Base-by-base conservation (phyloP, 2,797 vertebrate species). In the Anabas testudineus region DNA sequence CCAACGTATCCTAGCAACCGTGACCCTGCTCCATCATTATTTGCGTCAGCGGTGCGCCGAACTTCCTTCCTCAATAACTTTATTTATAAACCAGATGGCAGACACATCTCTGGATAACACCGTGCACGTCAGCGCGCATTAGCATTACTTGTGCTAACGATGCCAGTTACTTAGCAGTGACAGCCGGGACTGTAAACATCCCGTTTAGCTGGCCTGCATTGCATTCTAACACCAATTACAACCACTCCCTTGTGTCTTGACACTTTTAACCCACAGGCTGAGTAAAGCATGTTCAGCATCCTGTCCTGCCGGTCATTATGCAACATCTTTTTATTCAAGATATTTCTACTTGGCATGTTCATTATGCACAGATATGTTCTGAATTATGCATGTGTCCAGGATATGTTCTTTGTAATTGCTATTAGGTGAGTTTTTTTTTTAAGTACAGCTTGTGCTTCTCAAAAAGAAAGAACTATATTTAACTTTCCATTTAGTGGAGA, bases 1-100 rank as follows among this genome's bases (percentile, higher is more conserved):
- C 86, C 85, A 74, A 76, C 12, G 88, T 93, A 65, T 89, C 91
- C 89, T 89, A 88, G 92, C 92, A 92, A 92, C 92, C 81, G 10
- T 61, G 70, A 88, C 82, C 82, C 86, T 69, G 51, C 80, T 85
- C 81, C 74, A 71, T 88, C 85, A 76, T 85, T 75, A 76, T 82
- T 79, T 87, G 86, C 84, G 88, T 92, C 88, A 87, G 78, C 63
- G 15, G 59, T 56, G 57, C 59, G 14, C 68, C 71, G 56, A 90
- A 90, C 90, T 88, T 90, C 85, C 87, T 85, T 89, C 83, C 88
- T 76, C 52, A 6, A 87, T 82, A 92, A 91, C 88, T 92, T 90
- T 90, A 91, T 90, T 91, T 90, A 88, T 85, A 90, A 88, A 86
- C 82, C 87, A 78, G 85, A 88, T 86, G 87, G 88, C 78, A 78